Evolutionary conservation across 2,797 vertebrate genomes (phyloP), one percentile per base, ranked within the genome.

Genomic region (Pterois miles): DNA sequence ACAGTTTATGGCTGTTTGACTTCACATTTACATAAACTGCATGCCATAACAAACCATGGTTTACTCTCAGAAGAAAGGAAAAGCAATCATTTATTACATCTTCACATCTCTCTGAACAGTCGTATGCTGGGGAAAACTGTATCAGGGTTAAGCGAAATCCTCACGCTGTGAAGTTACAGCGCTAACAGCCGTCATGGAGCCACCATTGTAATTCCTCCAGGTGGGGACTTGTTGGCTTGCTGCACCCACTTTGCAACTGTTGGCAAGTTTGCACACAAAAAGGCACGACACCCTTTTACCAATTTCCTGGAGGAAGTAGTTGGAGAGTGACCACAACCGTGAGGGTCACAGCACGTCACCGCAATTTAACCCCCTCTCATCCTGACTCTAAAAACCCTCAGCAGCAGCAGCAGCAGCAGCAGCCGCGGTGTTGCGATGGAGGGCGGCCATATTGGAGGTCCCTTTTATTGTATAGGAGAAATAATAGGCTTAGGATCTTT

Each of bases 401-500:
- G 40, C 31, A n/a, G 67, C 36, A 48, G 56, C 65, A 25, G 40
- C 25, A 6, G 64, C 31, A n/a, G 48, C 74, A 63, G 71, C 73
- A 68, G 86, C 69, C 36, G 78, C 67, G 60, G 57, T 71, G 77
- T 76, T 76, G 75, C 33, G 65, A 89, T 66, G 74, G 71, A 88
- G 80, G 74, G 77, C 71, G 5, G 89, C 89, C 91, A 85, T 93
- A 86, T 88, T 91, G 89, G 90, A 92, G 86, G 85, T 93, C 90
- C 78, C 78, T 75, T 87, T 92, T 81, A 93, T 94, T 93, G 89
- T 91, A 89, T 29, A 87, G 87, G 88, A 93, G 86, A 93, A 94
- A 95, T 95, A 95, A 95, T 93, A 94, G 94, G 93, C 94, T 95
- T 94, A 95, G 78, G 85, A 90, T 93, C 86, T 89, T 84, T 94